Evolutionary conservation across 2,888 invertebrate species (phyloP).

Genomic region (Thumatha senex): DNA sequence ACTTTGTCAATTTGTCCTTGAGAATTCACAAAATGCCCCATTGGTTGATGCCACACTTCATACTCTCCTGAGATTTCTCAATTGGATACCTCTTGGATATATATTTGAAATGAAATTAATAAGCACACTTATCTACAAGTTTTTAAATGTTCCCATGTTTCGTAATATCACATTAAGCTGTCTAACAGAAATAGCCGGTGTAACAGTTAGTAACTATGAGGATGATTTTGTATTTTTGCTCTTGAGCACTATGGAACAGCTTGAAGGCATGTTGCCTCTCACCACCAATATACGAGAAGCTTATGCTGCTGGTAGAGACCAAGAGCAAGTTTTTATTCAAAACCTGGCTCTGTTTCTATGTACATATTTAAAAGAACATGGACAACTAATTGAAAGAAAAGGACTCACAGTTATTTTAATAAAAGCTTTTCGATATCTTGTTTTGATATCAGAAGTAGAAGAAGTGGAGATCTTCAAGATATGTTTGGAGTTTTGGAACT

Average conservation of each 20-base stretch:
- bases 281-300: constrained; percentile 97
- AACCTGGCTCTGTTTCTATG: constrained; percentile 98
- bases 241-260: constrained; percentile 95
- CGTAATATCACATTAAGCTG: constrained; percentile 99
- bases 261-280: constrained; percentile 95
- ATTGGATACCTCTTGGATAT: constrained; percentile 99
- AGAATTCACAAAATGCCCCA: constrained; percentile 98
- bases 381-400: constrained; percentile 92
- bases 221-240: constrained; percentile 96
- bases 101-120: constrained; percentile 99
- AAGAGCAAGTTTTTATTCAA: constrained; percentile 99
- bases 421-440: constrained; percentile 93
- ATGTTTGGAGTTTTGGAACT: constrained; percentile 99
- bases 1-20: constrained; percentile 98
- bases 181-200: constrained; percentile 98
- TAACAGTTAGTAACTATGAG: constrained; percentile 95
- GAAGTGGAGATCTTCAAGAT: constrained; percentile 99
- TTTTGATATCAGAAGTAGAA: constrained; percentile 98
- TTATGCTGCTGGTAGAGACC: constrained; percentile 96
- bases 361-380: constrained; percentile 98
- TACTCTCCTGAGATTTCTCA: constrained; percentile 97
- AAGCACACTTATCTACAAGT: constrained; percentile 96
- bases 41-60: constrained; percentile 98
- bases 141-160: constrained; percentile 98
- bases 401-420: constrained; percentile 89